Conservation (phyloP, 2,888 invertebrate species). For the Rhagophthalmus giganteus region DNA sequence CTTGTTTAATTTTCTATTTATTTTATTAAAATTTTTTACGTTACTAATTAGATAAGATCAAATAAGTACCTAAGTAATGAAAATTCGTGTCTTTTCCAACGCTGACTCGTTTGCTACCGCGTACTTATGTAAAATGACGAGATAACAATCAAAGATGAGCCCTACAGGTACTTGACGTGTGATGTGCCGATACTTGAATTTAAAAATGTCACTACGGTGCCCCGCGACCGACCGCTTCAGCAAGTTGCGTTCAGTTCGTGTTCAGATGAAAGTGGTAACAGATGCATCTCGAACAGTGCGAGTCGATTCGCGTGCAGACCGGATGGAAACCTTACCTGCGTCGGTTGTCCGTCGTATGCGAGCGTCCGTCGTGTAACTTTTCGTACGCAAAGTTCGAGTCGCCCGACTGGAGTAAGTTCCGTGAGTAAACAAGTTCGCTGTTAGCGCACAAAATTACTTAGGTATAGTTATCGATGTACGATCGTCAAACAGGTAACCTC, state of each 20-base stretch:
- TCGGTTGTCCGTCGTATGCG: conserved; percentile 35
- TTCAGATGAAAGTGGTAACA: conserved; percentile 39
- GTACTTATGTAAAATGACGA: conserved; percentile 44
- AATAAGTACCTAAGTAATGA: not conserved
- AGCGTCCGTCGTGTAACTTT: conserved; percentile 33
- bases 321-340: conserved; percentile 35
- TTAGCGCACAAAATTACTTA: not conserved
- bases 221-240: conserved; percentile 19
- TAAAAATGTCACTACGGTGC: conserved; percentile 39
- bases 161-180: conserved; percentile 38
- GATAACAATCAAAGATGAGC: conserved; percentile 43
- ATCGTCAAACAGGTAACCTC: conserved; percentile 9
- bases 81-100: not conserved
- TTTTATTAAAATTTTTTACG: not conserved
- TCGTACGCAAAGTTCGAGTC: conserved; percentile 32
- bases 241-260: conserved; percentile 35
- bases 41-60: no score
- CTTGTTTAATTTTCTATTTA: not conserved
- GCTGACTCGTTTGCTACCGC: conserved; percentile 30
- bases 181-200: conserved; percentile 43
- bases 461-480: conserved; percentile 6
- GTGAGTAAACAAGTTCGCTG: conserved; percentile 14
- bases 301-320: conserved; percentile 39
- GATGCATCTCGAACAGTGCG: conserved; percentile 43
- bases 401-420: conserved; percentile 25